These are phyloP conservation scores for Dolichoris vasculosae DNA, from an alignment of 1,140 invertebrate species.

Conservation along the genomic window DNA sequence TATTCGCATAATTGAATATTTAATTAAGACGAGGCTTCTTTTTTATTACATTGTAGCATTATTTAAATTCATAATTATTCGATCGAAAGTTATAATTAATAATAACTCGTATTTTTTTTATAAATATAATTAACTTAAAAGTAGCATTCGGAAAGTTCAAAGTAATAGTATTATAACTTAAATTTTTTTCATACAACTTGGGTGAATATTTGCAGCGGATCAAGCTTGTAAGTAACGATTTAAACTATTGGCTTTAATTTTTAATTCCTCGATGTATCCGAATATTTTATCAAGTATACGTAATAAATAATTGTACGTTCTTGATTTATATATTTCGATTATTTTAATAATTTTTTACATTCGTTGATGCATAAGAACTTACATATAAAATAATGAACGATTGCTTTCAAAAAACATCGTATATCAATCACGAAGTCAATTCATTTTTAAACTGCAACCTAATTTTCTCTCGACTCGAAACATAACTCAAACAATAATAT, in stretches of 20 bases:
- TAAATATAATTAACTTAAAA: too few species aligned
- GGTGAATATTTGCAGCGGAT: neutral
- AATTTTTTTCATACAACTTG: too few species aligned
- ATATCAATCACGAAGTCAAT: slow-evolving; percentile 3
- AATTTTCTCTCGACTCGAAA: slow-evolving; percentile 4
- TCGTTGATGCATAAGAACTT: neutral
- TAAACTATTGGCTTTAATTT: neutral
- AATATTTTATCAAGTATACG: neutral
- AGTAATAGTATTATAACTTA: too few species aligned
- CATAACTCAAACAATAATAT: slow-evolving; percentile 40
- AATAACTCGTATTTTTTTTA: too few species aligned
- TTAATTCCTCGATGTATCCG: neutral
- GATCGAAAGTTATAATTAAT: too few species aligned
- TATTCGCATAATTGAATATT: too few species aligned
- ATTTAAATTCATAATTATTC: too few species aligned
- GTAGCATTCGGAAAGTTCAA: too few species aligned
- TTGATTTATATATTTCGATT: neutral
- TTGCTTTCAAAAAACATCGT: neutral
- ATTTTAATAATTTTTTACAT: neutral
- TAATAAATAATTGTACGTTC: neutral
- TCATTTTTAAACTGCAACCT: slow-evolving; percentile 10
- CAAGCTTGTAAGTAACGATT: neutral
- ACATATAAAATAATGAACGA: neutral
- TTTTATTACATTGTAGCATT: too few species aligned
- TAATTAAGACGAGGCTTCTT: too few species aligned